phyloP scores from a whole-genome alignment of 1,140 invertebrate genomes.

The Chrysomallon squamiferum region DNA sequence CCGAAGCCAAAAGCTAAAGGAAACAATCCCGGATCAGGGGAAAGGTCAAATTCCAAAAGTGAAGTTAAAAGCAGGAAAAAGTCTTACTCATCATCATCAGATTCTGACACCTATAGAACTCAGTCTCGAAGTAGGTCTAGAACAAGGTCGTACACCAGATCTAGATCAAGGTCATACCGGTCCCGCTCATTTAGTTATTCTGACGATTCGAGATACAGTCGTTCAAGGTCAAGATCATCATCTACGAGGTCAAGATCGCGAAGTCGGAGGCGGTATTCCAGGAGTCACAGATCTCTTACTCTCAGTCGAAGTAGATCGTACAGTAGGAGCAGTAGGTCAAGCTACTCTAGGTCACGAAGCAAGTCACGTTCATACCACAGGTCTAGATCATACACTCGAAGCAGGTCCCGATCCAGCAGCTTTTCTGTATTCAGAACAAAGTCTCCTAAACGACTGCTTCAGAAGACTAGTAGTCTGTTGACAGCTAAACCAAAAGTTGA shows the following conservation, averaged over 20 bases:
- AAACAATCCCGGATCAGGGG: conserved; percentile 5
- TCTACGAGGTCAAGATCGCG: conserved; percentile 23
- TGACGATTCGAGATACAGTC: conserved; percentile 37
- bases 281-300: conserved; percentile 32
- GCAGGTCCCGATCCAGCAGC: conserved; percentile 10
- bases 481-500: neutral
- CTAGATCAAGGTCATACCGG: conserved; percentile 34
- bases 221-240: conserved; percentile 26
- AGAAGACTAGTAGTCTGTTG: neutral
- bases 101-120: conserved; percentile 36
- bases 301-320: conserved; percentile 35
- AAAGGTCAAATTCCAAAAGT: conserved; percentile 9
- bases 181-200: conserved; percentile 38
- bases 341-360: conserved; percentile 28
- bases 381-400: conserved; percentile 33
- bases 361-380: conserved; percentile 33
- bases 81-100: conserved; percentile 49
- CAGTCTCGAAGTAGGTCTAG: conserved; percentile 28
- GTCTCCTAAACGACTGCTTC: neutral
- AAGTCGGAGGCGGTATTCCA: conserved; percentile 33
- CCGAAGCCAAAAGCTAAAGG: conserved; percentile 15
- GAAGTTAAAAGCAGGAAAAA: conserved; percentile 28
- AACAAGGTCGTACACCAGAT: conserved; percentile 30
- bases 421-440: neutral
- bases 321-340: conserved; percentile 27